phyloP scores from a whole-genome alignment of 2,888 invertebrate species.

The Parochlus steinenii region DNA sequence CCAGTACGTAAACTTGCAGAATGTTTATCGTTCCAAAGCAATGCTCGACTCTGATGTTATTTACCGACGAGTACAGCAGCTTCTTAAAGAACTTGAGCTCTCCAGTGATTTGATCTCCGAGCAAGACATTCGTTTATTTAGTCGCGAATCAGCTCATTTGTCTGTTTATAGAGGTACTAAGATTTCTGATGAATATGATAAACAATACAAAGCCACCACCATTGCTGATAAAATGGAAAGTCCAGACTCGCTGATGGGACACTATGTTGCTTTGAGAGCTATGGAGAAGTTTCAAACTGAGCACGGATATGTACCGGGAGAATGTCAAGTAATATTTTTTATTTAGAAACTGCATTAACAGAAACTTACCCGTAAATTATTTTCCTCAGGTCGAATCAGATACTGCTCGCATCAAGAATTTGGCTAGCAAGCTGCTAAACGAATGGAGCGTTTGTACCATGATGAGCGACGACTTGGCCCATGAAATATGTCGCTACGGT shows the following conservation, averaged over 20 bases:
- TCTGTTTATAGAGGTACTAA: conserved; percentile 61
- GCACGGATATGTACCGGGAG: conserved; percentile 80
- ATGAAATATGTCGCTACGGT: conserved; percentile 90
- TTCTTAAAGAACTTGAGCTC: conserved; percentile 61
- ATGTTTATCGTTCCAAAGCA: conserved; percentile 73
- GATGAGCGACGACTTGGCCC: conserved; percentile 81
- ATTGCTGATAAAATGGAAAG: conserved; percentile 55
- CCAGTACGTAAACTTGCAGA: conserved; percentile 77
- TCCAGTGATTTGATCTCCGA: conserved; percentile 59
- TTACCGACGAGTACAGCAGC: conserved; percentile 61
- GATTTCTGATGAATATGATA: conserved; percentile 67
- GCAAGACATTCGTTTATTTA: conserved; percentile 67
- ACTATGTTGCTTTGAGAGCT: conserved; percentile 81
- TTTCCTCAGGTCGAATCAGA: conserved; percentile 83
- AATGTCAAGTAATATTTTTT: too few species aligned
- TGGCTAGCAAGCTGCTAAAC: conserved; percentile 52
- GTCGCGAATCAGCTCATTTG: conserved; percentile 72
- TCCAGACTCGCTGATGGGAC: conserved; percentile 72
- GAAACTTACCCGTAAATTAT: too few species aligned
- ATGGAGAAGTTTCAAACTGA: conserved; percentile 78
- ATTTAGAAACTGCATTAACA: too few species aligned
- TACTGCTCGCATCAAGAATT: conserved; percentile 67
- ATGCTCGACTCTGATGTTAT: conserved; percentile 64
- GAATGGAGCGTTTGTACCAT: conserved; percentile 72
- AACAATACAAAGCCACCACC: conserved; percentile 39